These are phyloP conservation scores for Nebria brevicollis DNA, from an alignment of 2,888 invertebrate species.

Conservation along the genomic window DNA sequence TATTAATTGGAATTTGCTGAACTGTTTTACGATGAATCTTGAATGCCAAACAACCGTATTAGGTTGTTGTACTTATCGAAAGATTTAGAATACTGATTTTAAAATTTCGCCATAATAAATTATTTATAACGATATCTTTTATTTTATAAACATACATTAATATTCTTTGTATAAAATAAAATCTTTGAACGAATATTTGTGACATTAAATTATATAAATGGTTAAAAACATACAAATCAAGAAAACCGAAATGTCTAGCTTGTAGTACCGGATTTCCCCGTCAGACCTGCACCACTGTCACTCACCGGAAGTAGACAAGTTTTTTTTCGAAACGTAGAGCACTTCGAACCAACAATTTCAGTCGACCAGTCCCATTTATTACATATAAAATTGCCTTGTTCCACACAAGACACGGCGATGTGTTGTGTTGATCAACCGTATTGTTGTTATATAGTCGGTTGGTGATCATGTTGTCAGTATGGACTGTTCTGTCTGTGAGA, in stretches of 20 bases:
- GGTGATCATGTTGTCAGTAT: background rate
- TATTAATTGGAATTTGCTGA: too few relatives aligned
- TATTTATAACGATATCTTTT: too few relatives aligned
- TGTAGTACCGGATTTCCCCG: conserved; percentile 4
- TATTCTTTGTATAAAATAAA: too few relatives aligned
- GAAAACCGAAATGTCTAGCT: conserved; percentile 11
- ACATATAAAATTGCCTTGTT: background rate
- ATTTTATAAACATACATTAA: too few relatives aligned
- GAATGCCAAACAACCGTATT: too few relatives aligned
- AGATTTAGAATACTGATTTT: too few relatives aligned
- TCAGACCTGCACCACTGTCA: background rate
- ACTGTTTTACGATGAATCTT: too few relatives aligned
- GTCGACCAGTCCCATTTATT: background rate
- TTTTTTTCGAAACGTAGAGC: background rate
- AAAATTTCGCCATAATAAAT: too few relatives aligned
- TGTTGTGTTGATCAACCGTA: background rate
- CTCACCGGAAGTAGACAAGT: conserved; percentile 18
- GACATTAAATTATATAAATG: too few relatives aligned
- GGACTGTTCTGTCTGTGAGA: conserved; percentile 1
- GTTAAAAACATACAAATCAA: background rate
- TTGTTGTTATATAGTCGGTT: conserved; percentile 12
- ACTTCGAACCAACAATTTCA: conserved; percentile 13
- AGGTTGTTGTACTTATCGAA: too few relatives aligned
- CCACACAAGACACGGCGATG: background rate
- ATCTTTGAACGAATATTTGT: too few relatives aligned